Evolutionary conservation across 1,140 invertebrate genomes (phyloP), one percentile per base, ranked within the genome.

Genomic region (Drosophila quadrilineata): DNA sequence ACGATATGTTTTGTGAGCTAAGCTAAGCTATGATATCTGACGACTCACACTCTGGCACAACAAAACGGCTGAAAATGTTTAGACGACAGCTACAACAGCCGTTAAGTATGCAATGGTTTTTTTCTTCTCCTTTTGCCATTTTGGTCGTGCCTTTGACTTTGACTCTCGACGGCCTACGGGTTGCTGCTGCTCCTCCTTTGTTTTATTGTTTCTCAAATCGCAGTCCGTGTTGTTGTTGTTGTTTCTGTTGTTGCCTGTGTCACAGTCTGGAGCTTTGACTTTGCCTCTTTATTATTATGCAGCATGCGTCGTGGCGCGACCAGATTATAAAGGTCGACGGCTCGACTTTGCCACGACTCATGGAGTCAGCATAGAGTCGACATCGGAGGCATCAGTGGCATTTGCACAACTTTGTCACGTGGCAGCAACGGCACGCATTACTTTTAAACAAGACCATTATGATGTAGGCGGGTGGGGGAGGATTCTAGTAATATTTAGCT

Each of bases 401-500:
- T 69, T 69, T 69, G 50, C 53, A 69, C 50, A 72, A 71, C 49
- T 69, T 73, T 70, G 70, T 70, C 59, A 73, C 67, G 64, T 69
- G 60, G 60, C 22, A 41, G n/a, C 6, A 6, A 14, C 10, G 35
- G 43, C 43, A 50, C 58, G 59, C 58, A 69, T 68, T 68, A 68
- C 58, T 60, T 67, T 66, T 71, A 62, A 68, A 72, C 58, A 63
- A 45, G 62, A 57, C 52, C 41, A 43, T 38, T 54, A 36, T 29
- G 36, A n/a, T n/a, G n/a, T n/a, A n/a, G n/a, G 28, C 12, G 38
- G 4, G 17, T 12, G 5, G 12, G 6, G 10, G 21, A 3, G 10
- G 14, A 29, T 9, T 40, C 36, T 4, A 21, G 10, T 43, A 19
- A 52, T 60, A 52, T 60, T 52, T 38, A 62, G 64, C n/a, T 54